phyloP scores from a whole-genome alignment of 2,888 invertebrate species.

The Empis livida region DNA sequence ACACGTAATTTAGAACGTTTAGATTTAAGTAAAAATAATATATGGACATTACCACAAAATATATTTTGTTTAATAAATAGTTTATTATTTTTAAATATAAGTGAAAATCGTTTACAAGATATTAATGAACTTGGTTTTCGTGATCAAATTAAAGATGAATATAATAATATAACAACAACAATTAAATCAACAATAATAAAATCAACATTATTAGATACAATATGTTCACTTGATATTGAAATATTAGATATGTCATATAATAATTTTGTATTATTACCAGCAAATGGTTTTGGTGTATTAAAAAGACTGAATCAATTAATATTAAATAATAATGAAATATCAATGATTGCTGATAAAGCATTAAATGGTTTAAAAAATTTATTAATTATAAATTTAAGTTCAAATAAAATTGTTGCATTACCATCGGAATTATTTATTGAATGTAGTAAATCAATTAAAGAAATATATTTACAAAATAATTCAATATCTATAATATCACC shows the following conservation, averaged over 20 bases:
- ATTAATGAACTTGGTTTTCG: constrained; percentile 75
- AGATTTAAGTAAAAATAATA: constrained; percentile 77
- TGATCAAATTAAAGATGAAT: constrained; percentile 38
- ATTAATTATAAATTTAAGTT: constrained; percentile 76
- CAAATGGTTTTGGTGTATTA: constrained; percentile 68
- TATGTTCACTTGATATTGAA: constrained; percentile 67
- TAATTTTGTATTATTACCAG: constrained; percentile 70
- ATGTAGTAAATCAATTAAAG: constrained; percentile 64
- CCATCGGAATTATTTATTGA: constrained; percentile 77
- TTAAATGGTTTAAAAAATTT: constrained; percentile 67
- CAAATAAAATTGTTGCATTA: constrained; percentile 78
- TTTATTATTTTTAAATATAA: constrained; percentile 69
- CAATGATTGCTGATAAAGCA: constrained; percentile 74
- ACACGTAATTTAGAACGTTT: constrained; percentile 68
- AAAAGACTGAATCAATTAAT: constrained; percentile 66
- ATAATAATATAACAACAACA: constrained; percentile 13
- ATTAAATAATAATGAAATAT: constrained; percentile 78
- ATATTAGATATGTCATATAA: constrained; percentile 73
- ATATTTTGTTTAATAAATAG: constrained; percentile 73
- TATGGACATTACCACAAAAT: constrained; percentile 77
- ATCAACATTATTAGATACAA: constrained; percentile 1
- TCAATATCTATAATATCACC: constrained; percentile 76
- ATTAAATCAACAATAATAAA: constrained; percentile 18
- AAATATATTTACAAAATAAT: constrained; percentile 84
- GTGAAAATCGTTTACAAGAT: constrained; percentile 77